Conservation (phyloP, 2,113 vertebrate species). For the Sebastes schlegelii region DNA sequence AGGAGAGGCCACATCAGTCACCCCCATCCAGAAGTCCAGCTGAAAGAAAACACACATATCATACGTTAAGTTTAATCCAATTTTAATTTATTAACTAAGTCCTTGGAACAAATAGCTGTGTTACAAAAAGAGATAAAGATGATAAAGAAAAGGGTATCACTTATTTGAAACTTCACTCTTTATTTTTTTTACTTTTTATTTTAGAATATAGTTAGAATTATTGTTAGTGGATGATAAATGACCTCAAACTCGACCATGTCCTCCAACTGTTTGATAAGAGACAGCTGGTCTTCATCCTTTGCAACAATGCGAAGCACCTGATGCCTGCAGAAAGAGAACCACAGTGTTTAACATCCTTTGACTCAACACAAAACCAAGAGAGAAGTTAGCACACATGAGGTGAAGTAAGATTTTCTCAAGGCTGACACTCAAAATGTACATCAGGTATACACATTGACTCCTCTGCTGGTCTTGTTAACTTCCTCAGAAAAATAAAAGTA, state of each 20-base stretch:
- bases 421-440: neutral
- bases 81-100: neutral
- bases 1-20: slow-evolving; percentile 68
- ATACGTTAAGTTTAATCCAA: neutral
- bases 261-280: slow-evolving; percentile 82
- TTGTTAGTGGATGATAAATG: neutral
- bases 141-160: neutral
- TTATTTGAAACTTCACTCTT: neutral
- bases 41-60: slow-evolving; percentile 60
- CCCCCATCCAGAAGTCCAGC: slow-evolving; percentile 91
- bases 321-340: slow-evolving; percentile 82
- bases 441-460: neutral
- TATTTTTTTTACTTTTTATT: neutral
- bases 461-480: neutral
- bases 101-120: neutral
- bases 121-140: neutral
- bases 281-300: slow-evolving; percentile 81
- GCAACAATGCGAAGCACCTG: slow-evolving; percentile 90
- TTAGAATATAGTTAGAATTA: neutral
- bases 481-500: neutral
- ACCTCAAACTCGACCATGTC: slow-evolving; percentile 84
- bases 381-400: neutral
- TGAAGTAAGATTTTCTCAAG: slow-evolving; percentile 6
- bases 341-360: neutral
- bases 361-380: neutral